Base-by-base conservation (phyloP, 2,888 invertebrate genomes). In the Calliopum simillimum region DNA sequence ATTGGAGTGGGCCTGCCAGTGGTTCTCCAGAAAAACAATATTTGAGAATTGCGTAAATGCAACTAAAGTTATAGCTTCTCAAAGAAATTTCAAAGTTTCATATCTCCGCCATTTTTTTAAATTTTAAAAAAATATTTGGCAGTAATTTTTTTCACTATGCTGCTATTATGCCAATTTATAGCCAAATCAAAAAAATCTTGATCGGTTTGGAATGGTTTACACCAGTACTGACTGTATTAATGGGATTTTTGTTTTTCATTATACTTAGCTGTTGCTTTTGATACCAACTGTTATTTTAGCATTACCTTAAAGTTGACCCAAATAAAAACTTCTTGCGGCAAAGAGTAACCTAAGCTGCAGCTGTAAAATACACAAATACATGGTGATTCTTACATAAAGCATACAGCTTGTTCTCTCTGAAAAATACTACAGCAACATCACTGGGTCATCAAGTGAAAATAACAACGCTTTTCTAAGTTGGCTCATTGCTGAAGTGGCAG, bases 371-470 rank as follows among this genome's bases (percentile, higher is more conserved):
- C 5, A 8, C 8, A 33, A 33, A 33, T 58, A 8, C 25, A 56
- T 23, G 56, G 25, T 58, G 33, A 16, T 58, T 58, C 25, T 14
- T 2, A 23, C 21, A 4, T 23, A 53, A 5, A 53, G 19, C 19
- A 23, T 23, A 25, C 6, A 41, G 58, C 41, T 53, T 44, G 41
- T 19, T 12, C 21, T 47, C 23, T 13, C 46, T 23, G 3, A 63
- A n/a, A 49, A 63, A 19, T 47, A 63, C 46, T 14, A 63, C 43
- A 53, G 41, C n/a, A 8, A 11, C 33, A 41, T 33, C 58, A 64
- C 49, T 51, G 63, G 63, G 63, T 64, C 49, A 62, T n/a, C 63
- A 14, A 41, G 13, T 51, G 63, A 25, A 43, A 41, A 41, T 3
- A 21, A 14, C n/a, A 55, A 19, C 55, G 23, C 16, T n/a, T 21